Base-by-base conservation (phyloP, 1,140 invertebrate genomes). In the Globodera rostochiensis region DNA sequence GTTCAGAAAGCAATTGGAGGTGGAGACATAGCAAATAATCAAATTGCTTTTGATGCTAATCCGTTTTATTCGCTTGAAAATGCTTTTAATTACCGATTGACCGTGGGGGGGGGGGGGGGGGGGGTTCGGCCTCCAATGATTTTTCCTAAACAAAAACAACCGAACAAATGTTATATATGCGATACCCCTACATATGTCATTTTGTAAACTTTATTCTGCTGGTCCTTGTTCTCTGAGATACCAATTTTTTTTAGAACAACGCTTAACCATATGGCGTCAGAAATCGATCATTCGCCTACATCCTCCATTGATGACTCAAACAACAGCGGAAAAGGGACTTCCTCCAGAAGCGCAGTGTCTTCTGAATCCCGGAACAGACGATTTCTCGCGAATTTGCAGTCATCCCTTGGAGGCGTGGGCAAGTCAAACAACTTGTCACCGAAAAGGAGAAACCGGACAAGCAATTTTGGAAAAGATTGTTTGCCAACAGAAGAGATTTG, bases 351-450 rank as follows among this genome's bases (percentile, higher is more conserved):
- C 57, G 57, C 11, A 15, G 57, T 6, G 19, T 64, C 57, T 64
- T 13, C 57, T 64, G 69, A 71, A 13, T 71, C 69, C n/a, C 11
- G 79, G 5, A 78, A 82, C 36, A 36, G 53, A 46, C 47, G 81
- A 19, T 73, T 82, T 47, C 64, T 82, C 25, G 81, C 66, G 13
- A 80, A 71, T 81, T 66, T 82, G 57, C 81, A 82, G 53, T 47
- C 81, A 47, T 49, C 60, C 36, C 69, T 80, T 11, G 46, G 45
- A 53, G 77, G 60, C 8, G 25, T 50, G 6, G 74, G 50, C 36
- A 57, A 46, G 7, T 75, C 74, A 36, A 15, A 36, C 25, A 82
- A 71, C 25, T 9, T 36, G 8, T 49, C 80, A 36, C 60, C 69
- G 4, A 82, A 21, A 50, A 73, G 46, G 77, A 80, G 21, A 49